Base-by-base conservation (phyloP, 1,140 invertebrate species). In the Pogonomyrmex californicus region DNA sequence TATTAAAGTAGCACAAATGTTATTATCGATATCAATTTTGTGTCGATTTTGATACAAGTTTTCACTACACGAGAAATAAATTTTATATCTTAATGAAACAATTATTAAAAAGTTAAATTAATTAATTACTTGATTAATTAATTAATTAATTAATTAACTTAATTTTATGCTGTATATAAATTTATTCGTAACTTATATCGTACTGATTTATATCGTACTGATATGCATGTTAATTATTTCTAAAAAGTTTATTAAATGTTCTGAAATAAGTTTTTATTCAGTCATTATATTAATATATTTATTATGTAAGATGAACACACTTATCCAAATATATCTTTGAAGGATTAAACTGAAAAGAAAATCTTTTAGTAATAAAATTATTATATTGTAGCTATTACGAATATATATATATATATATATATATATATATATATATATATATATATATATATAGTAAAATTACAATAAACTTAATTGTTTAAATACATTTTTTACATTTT, bases 271-370 rank as follows among this genome's bases (percentile, higher is more conserved):
- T 1, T 38, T 65, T 1, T 65, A 41, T n/a, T 41, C 17, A 49
- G n/a, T 36, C 10, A 9, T 73, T 73, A 14, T 4, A 23, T 17
- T 12, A 5, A 58, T 30, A 56, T 2, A 12, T 58, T 12, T 54
- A 49, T 58, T 1, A 58, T 41, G 10, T 23, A 23, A 75, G 49
- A 56, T 38, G 56, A 2, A 56, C 30, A 12, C 4, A 4, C 23
- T 23, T 33, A 63, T 6, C n/a, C n/a, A 38, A 4, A 14, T 65
- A 47, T 38, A 36, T 78, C 60, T 78, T 10, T 78, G 10, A 33
- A 23, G 60, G n/a, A 38, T 65, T 30, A 63, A 12, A 17, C 47
- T 78, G 75, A 47, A 63, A 12, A 47, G 58, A 30, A 58, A 78
- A 78, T 78, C 9, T 23, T 23, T 23, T 10, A 47, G 9, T 36